phyloP scores from a whole-genome alignment of 2,113 vertebrate genomes.

The Probosciger aterrimus region DNA sequence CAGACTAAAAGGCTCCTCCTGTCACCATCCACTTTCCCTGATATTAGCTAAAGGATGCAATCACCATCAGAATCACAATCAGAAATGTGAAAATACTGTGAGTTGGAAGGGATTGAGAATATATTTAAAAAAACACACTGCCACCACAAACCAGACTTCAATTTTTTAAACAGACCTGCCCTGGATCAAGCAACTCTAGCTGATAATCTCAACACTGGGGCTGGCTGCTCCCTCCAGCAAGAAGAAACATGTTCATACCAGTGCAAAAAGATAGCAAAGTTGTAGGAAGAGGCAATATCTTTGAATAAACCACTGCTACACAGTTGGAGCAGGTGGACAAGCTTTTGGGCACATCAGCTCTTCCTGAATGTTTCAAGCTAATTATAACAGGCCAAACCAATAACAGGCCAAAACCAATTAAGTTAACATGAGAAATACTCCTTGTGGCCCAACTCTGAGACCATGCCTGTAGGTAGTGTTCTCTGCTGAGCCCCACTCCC shows the following conservation, averaged over 20 bases:
- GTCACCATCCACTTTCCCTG: neutral
- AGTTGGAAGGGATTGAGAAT: neutral
- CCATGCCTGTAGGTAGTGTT: fast-evolving
- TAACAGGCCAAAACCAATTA: neutral
- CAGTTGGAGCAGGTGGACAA: neutral
- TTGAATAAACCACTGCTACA: neutral
- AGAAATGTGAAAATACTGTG: neutral
- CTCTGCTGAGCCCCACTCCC: neutral
- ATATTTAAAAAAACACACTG: neutral
- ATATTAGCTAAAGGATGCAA: neutral
- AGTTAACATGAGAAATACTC: fast-evolving
- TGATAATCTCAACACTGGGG: neutral
- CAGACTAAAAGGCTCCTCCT: neutral
- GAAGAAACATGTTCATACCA: neutral
- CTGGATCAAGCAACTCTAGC: neutral
- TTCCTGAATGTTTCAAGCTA: neutral
- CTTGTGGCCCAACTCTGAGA: neutral
- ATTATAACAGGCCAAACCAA: neutral
- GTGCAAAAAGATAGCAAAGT: neutral
- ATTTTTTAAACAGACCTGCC: neutral
- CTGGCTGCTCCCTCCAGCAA: neutral
- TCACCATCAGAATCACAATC: neutral
- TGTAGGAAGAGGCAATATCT: neutral
- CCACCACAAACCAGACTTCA: neutral
- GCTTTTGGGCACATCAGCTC: neutral